These are phyloP conservation scores for Amblyopsis rosae DNA, from an alignment of 2,113 vertebrate species.

Conservation along the genomic window DNA sequence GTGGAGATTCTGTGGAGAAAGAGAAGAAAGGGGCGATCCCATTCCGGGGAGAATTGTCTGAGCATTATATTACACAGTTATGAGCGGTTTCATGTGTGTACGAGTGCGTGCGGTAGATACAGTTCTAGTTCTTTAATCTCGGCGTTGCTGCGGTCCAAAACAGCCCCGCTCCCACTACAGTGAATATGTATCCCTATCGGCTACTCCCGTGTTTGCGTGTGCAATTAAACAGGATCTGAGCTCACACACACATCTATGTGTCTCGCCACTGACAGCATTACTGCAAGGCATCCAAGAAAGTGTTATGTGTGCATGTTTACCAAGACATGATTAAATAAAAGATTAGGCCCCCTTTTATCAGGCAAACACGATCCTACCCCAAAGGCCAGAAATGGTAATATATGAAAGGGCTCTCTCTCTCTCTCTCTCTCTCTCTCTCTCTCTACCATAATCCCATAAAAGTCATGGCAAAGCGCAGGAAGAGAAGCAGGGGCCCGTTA, in stretches of 20 bases:
- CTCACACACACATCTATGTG: no score
- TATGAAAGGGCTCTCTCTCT: background rate
- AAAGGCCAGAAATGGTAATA: background rate
- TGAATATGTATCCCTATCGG: no score
- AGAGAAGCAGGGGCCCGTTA: constrained; percentile 17
- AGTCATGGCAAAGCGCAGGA: constrained; percentile 13
- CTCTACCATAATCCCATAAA: constrained; percentile 25
- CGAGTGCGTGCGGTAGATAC: no score
- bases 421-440: background rate
- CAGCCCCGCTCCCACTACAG: background rate
- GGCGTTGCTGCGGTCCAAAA: background rate
- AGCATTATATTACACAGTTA: no score
- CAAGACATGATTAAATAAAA: background rate
- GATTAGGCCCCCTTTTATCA: background rate
- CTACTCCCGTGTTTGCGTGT: no score
- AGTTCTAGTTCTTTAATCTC: background rate
- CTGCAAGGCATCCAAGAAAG: no score
- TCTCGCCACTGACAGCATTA: no score
- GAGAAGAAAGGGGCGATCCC: background rate
- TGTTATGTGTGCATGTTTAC: background rate
- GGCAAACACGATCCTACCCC: background rate
- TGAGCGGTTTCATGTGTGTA: background rate
- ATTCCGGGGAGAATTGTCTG: background rate
- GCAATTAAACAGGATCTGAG: no score
- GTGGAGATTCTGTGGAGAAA: no score